Evolutionary conservation across 1,140 invertebrate genomes (phyloP), one percentile per base, ranked within the genome.

Genomic region (Zophobas morio): DNA sequence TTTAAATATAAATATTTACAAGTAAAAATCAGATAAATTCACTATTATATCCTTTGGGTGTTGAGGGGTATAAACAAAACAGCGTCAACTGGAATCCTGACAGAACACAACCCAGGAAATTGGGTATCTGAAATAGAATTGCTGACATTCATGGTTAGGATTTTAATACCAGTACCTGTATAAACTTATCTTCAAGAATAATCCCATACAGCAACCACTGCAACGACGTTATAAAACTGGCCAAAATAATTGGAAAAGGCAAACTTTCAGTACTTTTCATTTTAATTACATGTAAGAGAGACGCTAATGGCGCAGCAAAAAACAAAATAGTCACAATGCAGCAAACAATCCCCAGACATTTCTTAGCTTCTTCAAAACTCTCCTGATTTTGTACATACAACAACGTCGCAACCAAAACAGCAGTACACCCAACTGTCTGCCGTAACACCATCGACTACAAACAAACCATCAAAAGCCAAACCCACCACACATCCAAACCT

Each of bases 121-220:
- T 95, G 42, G 94, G 91, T 81, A 90, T 88, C 90, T 92, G 84
- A 77, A 90, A 89, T 57, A 79, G 83, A 82, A 81, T 81, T 54
- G 42, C 34, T 37, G 37, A 56, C 40, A 70, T 54, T 4, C 20
- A 6, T 76, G 49, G 1, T 39, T 33, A 2, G 33, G 56, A 73
- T 46, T 42, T 63, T 35, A 3, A 46, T 57, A 74, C 71, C 47
- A 32, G 78, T 74, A 85, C 91, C 87, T 92, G 89, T 82, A 95
- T 91, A 86, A 93, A 95, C 49, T 85, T 82, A 86, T 96, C 94
- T 51, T 91, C 85, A 79, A 93, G 88, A 73, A 95, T 85, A 75
- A 90, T 84, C 53, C 94, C 94, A 86, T 95, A 96, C 0, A 92
- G 83, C 79, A 91, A 91, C 94, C 94, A 96, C 78, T 94, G 90